Conservation (phyloP, 2,797 vertebrate genomes). For the Oreochromis grahami region DNA sequence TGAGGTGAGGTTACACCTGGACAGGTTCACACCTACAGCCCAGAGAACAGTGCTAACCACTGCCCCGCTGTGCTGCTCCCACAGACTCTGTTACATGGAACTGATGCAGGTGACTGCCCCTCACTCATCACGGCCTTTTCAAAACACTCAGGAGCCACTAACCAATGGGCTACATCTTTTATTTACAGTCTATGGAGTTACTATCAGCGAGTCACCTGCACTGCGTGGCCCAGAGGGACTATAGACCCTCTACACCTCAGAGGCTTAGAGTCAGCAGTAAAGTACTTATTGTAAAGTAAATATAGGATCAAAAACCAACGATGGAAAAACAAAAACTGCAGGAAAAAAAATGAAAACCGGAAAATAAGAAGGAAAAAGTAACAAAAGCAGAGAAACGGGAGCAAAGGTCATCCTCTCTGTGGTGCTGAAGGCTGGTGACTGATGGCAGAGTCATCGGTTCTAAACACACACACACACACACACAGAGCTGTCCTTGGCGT, state of each 20-base stretch:
- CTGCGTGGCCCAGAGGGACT: neutral
- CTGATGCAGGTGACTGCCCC: neutral
- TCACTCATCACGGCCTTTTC: neutral
- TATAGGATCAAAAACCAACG: neutral
- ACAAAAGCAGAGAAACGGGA: neutral
- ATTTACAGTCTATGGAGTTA: neutral
- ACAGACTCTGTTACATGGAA: neutral
- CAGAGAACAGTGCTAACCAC: neutral
- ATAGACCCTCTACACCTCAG: neutral
- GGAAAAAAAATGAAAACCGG: neutral
- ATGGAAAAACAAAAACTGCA: neutral
- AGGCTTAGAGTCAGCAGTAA: neutral
- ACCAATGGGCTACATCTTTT: neutral
- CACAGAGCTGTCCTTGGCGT: conserved; percentile 34
- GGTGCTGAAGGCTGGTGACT: neutral
- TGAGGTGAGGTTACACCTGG: neutral
- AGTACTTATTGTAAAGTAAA: neutral
- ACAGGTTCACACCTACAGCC: neutral
- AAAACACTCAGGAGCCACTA: neutral
- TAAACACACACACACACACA: neutral
- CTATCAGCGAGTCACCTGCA: neutral
- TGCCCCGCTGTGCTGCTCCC: neutral
- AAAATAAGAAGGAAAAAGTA: neutral
- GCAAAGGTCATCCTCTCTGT: conserved; percentile 4
- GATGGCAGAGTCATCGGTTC: neutral